Evolutionary conservation across 92 coral and sea anemone species (phyloP).

Genomic region (Porites lobata): DNA sequence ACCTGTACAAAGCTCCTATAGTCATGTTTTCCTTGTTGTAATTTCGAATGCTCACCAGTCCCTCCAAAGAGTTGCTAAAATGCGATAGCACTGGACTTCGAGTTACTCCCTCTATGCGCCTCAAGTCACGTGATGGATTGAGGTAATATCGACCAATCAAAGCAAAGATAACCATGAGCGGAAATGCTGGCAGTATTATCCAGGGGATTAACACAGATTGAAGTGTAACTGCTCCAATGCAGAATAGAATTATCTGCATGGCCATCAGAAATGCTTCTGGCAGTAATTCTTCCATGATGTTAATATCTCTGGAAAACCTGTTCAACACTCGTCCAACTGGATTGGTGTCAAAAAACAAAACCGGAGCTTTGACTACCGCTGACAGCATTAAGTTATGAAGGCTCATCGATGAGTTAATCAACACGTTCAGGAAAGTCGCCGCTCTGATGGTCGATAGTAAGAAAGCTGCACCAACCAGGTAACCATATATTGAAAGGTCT

Average conservation of each 20-base stretch:
- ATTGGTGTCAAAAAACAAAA: constrained; percentile 65
- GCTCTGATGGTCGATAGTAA: constrained; percentile 64
- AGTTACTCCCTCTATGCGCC: constrained; percentile 52
- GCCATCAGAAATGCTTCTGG: constrained; percentile 49
- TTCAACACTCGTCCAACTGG: constrained; percentile 83
- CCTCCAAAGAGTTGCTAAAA: constrained; percentile 42
- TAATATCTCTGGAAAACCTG: constrained; percentile 70
- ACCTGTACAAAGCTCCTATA: constrained; percentile 45
- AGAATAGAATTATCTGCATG: constrained; percentile 21
- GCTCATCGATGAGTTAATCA: constrained; percentile 67
- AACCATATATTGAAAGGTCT: constrained; percentile 55
- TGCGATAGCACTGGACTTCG: constrained; percentile 45
- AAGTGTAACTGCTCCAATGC: constrained; percentile 37
- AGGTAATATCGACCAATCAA: constrained; percentile 46
- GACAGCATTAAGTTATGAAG: constrained; percentile 67
- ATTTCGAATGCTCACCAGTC: constrained; percentile 58
- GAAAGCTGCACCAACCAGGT: constrained; percentile 61
- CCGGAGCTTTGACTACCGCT: constrained; percentile 72
- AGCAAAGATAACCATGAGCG: constrained; percentile 31
- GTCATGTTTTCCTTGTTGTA: constrained; percentile 35
- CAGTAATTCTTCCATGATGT: constrained; percentile 52
- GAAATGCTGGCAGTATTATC: constrained; percentile 53
- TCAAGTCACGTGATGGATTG: constrained; percentile 61
- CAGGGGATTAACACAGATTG: constrained; percentile 60
- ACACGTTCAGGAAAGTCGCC: constrained; percentile 57